Evolutionary conservation across 1,140 invertebrate species (phyloP).

Genomic region (Heliconius eleuchia): DNA sequence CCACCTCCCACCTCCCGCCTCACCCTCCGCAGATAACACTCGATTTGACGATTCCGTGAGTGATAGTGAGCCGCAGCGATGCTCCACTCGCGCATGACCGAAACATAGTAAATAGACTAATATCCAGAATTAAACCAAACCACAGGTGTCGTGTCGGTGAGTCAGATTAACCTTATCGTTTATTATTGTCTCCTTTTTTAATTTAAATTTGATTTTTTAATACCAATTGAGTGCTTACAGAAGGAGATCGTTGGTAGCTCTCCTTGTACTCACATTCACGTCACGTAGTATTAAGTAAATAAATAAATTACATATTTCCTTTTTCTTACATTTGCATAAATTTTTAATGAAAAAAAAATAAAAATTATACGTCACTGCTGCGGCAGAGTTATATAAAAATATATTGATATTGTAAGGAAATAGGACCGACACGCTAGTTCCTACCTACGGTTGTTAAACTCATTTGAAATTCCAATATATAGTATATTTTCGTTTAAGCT

Average conservation of each 20-base stretch:
- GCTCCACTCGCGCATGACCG: constrained; percentile 28
- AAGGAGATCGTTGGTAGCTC: neutral
- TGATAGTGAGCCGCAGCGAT: constrained; percentile 46
- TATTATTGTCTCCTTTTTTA: neutral
- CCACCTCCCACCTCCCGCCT: constrained; percentile 16
- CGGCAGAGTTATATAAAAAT: too few relatives aligned
- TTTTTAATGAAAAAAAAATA: too few relatives aligned
- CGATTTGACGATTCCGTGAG: constrained; percentile 45
- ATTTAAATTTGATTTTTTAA: neutral
- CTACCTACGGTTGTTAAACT: too few relatives aligned
- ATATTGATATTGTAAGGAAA: too few relatives aligned
- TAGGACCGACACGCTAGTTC: too few relatives aligned
- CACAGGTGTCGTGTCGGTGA: constrained; percentile 10
- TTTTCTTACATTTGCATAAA: too few relatives aligned
- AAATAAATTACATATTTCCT: too few relatives aligned
- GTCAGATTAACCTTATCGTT: neutral
- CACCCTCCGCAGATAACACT: constrained; percentile 44
- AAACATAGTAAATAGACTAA: neutral
- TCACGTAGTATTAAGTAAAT: too few relatives aligned
- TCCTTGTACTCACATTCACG: too few relatives aligned
- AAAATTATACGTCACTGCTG: too few relatives aligned
- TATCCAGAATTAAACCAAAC: neutral
- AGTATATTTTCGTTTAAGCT: too few relatives aligned
- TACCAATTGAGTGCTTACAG: neutral
- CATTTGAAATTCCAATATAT: too few relatives aligned